phyloP scores from a whole-genome alignment of 1,140 invertebrate genomes.

The Galleria mellonella region DNA sequence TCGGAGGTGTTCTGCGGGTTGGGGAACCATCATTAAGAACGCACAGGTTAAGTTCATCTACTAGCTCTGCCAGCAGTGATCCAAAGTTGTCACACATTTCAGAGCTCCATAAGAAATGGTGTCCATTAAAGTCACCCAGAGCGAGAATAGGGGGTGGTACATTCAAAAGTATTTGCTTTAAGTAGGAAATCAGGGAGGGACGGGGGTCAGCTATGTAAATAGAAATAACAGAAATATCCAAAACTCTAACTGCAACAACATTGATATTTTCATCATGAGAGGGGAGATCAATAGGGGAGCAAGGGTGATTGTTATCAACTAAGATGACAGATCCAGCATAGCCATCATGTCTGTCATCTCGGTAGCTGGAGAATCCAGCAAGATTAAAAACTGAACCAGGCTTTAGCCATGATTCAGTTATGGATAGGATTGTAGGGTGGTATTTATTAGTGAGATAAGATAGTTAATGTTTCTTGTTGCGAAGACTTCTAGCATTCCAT shows the following conservation, averaged over 20 bases:
- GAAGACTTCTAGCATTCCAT: no score
- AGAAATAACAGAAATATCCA: conserved; percentile 4
- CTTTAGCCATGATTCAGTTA: no score
- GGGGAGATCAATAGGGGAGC: background rate
- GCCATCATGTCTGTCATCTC: no score
- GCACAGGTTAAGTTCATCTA: conserved; percentile 8
- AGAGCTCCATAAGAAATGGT: conserved; percentile 11
- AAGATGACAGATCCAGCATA: no score
- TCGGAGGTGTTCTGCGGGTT: background rate
- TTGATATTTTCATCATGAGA: background rate
- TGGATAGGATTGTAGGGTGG: no score
- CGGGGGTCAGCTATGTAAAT: conserved; percentile 6
- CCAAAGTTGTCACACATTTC: conserved; percentile 3
- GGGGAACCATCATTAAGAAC: conserved; percentile 12
- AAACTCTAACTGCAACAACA: background rate
- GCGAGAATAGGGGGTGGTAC: conserved; percentile 1
- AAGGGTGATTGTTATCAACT: no score
- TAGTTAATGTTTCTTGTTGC: no score
- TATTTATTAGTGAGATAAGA: no score
- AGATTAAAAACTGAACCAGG: no score
- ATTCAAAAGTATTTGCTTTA: background rate
- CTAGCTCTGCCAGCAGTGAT: conserved; percentile 1
- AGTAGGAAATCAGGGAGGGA: background rate
- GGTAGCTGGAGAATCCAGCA: no score
- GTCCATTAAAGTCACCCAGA: conserved; percentile 11